Evolutionary conservation across 2,888 invertebrate genomes (phyloP).

Genomic region (Eucriotettix oculatus): DNA sequence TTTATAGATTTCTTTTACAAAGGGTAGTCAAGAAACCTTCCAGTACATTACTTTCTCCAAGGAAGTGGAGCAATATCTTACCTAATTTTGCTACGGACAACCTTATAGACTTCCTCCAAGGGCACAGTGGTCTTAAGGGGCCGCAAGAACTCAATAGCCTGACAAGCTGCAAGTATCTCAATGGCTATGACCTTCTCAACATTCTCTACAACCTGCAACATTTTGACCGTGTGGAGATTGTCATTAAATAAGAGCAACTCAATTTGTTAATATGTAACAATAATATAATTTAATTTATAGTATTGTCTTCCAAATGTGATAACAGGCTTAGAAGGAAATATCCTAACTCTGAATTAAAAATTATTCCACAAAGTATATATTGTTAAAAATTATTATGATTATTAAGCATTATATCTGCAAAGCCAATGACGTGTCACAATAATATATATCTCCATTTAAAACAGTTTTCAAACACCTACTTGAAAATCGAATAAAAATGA

Average conservation of each 20-base stretch:
- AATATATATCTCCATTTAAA: too few species aligned
- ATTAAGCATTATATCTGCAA: too few species aligned
- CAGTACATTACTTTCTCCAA: too few species aligned
- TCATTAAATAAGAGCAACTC: conserved; percentile 9
- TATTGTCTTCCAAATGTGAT: neutral
- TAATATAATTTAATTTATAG: too few species aligned
- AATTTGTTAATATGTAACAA: too few species aligned
- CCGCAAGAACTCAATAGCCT: conserved; percentile 47
- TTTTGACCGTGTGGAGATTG: neutral
- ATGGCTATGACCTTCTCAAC: conserved; percentile 44
- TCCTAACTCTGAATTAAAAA: neutral
- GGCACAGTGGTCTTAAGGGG: conserved; percentile 44
- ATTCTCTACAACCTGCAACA: conserved; percentile 28
- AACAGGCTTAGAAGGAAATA: neutral
- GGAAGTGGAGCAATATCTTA: conserved; percentile 15
- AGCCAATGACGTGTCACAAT: too few species aligned
- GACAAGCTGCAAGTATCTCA: conserved; percentile 45
- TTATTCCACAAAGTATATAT: neutral
- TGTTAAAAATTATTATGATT: too few species aligned
- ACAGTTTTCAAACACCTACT: too few species aligned
- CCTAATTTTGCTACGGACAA: conserved; percentile 35
- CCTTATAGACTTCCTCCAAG: conserved; percentile 41
- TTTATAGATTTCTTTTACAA: too few species aligned
- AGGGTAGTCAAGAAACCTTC: too few species aligned
- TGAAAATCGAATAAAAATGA: too few species aligned